A percentile compares a stretch with the other conserved stretches of the same genome.
phyloP scores from a whole-genome alignment of 1,140 invertebrate genomes.

The Panagrolaimus sp. region DNA sequence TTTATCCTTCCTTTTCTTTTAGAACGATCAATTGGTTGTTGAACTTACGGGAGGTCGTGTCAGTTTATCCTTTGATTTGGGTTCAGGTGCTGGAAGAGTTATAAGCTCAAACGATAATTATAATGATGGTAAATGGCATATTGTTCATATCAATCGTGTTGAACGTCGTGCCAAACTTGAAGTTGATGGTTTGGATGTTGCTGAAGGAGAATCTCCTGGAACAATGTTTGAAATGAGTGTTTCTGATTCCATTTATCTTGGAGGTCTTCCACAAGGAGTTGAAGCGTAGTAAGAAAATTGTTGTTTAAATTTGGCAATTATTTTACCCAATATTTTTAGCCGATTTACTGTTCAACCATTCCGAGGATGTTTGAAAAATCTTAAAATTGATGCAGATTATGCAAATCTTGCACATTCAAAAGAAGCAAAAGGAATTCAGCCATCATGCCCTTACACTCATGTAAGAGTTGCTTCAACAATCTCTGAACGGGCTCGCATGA shows the following conservation, averaged over 20 bases:
- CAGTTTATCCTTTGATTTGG: constrained; percentile 64
- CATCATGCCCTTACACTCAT: constrained; percentile 76
- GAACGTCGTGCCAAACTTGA: constrained; percentile 50
- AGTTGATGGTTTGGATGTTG: constrained; percentile 44
- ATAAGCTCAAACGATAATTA: constrained; percentile 37
- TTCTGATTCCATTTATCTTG: constrained; percentile 75
- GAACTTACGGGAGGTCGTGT: constrained; percentile 75
- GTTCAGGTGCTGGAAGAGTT: constrained; percentile 49
- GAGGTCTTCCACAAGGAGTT: constrained; percentile 63
- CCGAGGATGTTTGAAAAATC: constrained; percentile 83
- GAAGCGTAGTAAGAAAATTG: constrained; percentile 38
- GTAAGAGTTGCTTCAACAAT: constrained; percentile 62
- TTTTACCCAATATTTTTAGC: constrained; percentile 42
- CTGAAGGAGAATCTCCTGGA: constrained; percentile 60
- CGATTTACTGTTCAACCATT: constrained; percentile 68
- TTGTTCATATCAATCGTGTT: constrained; percentile 37
- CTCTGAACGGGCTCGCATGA: constrained; percentile 55
- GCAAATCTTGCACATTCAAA: constrained; percentile 74
- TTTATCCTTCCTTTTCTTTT: constrained; percentile 28
- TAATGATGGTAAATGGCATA: constrained; percentile 59
- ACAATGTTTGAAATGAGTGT: constrained; percentile 63
- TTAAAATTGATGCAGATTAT: constrained; percentile 70
- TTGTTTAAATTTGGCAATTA: not conserved
- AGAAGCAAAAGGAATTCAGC: constrained; percentile 71
- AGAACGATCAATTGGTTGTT: constrained; percentile 73